Evolutionary conservation across 1,140 invertebrate species (phyloP), one percentile per base, ranked within the genome.

Genomic region (Heliconius melpomene): DNA sequence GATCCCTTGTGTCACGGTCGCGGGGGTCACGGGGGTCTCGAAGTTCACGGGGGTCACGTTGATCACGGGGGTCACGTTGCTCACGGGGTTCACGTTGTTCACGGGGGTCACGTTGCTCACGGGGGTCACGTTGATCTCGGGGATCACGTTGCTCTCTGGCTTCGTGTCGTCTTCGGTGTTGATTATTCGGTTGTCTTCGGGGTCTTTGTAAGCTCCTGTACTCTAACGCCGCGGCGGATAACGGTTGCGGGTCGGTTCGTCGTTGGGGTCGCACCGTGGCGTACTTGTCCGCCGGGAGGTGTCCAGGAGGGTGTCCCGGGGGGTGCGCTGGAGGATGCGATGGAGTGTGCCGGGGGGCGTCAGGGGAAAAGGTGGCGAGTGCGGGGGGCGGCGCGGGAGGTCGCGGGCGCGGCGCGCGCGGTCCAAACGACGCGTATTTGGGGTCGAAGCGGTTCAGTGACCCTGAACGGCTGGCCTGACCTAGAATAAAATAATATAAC

Each of bases 361-460:
- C 83, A 57, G 86, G 84, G 13, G 89, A 83, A 88, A 92, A 91
- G 16, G 91, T 91, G 83, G 88, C 89, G 78, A 91, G 88, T 20
- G 91, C 87, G 60, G 90, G 90, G 80, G 88, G 87, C 83, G 91
- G 92, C 81, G 90, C 89, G 82, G 90, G 89, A 74, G 90, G 90
- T 80, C 92, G 92, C 70, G 91, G 89, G 84, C 95, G 95, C 75
- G 94, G 91, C 82, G 95, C 94, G 88, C 95, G 95, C 66, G 95
- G 95, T 0, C 95, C 95, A 86, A 96, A 96, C 88, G 95, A 96
- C 23, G 95, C 95, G 88, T 96, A 96, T 84, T 96, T 96, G 78
- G 95, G 95, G 90, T 96, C 95, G 89, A 96, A 96, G 76, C 95
- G 95, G 91, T 96, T 96, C 89, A 96, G 84, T 92, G 94, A 79